Evolutionary conservation across 2,888 invertebrate genomes (phyloP).

Genomic region (Drosophila paranaensis): DNA sequence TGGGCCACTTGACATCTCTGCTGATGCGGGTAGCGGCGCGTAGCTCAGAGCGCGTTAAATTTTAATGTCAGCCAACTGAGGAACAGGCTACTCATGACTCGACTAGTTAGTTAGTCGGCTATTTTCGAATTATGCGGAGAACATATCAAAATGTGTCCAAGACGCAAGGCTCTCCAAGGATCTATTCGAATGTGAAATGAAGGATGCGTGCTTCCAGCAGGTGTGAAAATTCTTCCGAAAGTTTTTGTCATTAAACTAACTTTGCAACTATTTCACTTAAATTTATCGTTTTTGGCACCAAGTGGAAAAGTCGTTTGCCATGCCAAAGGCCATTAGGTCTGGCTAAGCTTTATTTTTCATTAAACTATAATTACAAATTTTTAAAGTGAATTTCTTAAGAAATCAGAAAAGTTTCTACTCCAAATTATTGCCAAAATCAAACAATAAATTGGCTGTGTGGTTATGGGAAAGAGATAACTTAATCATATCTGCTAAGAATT

Average conservation of each 20-base stretch:
- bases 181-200: slow-evolving; percentile 26
- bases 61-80: slow-evolving; percentile 41
- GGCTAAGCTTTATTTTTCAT: background rate
- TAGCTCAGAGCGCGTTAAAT: slow-evolving; percentile 33
- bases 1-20: slow-evolving; percentile 43
- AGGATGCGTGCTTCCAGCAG: slow-evolving; percentile 19
- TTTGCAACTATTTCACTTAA: slow-evolving; percentile 12
- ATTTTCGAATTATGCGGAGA: slow-evolving; percentile 24
- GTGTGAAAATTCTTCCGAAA: slow-evolving; percentile 23
- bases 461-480: background rate
- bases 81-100: slow-evolving; percentile 10
- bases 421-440: background rate
- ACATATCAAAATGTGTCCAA: slow-evolving; percentile 11
- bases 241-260: slow-evolving; percentile 17
- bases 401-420: background rate
- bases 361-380: background rate
- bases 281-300: slow-evolving; percentile 6
- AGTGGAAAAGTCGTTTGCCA: background rate
- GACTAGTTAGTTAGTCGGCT: background rate
- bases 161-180: slow-evolving; percentile 12
- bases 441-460: background rate
- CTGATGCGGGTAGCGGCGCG: slow-evolving; percentile 24
- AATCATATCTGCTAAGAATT: background rate
- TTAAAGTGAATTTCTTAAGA: background rate
- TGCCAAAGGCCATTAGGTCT: background rate